These are phyloP conservation scores for Tetrapedia diversipes DNA, from an alignment of 2,888 invertebrate species.

Conservation along the genomic window DNA sequence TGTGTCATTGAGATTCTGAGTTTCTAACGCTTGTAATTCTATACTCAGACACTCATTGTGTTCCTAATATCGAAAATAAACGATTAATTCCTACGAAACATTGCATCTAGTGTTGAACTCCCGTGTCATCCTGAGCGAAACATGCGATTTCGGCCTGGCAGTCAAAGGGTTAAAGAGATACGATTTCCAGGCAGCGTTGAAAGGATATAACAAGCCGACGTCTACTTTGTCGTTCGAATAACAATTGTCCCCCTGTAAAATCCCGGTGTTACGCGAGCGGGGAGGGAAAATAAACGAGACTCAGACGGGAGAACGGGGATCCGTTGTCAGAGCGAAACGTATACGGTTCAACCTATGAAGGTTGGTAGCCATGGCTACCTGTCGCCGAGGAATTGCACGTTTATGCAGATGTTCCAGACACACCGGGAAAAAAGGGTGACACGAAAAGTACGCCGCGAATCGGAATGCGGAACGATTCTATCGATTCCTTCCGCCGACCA, in stretches of 20 bases:
- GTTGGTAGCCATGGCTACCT: constrained; percentile 54
- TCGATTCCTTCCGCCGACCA: constrained; percentile 43
- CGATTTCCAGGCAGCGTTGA: constrained; percentile 4
- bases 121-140: no score
- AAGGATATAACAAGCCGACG: constrained; percentile 34
- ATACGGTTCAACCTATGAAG: constrained; percentile 25
- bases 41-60: no score
- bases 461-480: constrained; percentile 29
- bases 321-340: constrained; percentile 27
- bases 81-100: no score
- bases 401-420: constrained; percentile 67
- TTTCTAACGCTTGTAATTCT: no score
- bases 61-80: no score
- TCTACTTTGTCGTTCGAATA: constrained; percentile 27
- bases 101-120: no score
- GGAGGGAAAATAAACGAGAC: constrained; percentile 38
- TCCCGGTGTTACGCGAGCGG: constrained; percentile 37
- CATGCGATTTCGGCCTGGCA: no score
- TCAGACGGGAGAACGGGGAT: constrained; percentile 35
- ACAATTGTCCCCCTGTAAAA: constrained; percentile 42
- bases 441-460: constrained; percentile 12
- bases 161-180: constrained; percentile 11
- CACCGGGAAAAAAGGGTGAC: constrained; percentile 29
- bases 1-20: no score
- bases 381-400: constrained; percentile 65